Conservation (phyloP, 2,797 vertebrate genomes). For the Pseudocheirus occidentalis region DNA sequence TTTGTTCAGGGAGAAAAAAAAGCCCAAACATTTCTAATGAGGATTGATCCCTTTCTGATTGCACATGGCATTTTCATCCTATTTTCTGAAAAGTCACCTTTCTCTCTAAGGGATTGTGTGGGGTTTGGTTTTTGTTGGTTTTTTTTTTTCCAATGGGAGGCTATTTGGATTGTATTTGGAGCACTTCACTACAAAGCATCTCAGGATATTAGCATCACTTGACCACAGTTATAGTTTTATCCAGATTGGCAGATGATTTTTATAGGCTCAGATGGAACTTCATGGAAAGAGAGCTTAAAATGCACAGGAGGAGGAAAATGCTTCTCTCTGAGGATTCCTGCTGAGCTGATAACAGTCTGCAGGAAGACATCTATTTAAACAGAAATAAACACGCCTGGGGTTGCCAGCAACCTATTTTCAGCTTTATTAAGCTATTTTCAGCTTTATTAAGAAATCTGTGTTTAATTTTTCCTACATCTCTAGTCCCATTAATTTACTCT, state of each 20-base stretch:
- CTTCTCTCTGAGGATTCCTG: constrained; percentile 71
- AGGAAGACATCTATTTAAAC: constrained; percentile 82
- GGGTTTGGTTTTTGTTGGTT: no score
- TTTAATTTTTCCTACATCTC: constrained; percentile 80
- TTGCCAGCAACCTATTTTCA: constrained; percentile 78
- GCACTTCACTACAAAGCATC: constrained; percentile 34
- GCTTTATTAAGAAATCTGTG: constrained; percentile 82
- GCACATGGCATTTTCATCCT: background rate
- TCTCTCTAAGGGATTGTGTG: constrained; percentile 13
- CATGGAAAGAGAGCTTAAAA: constrained; percentile 73
- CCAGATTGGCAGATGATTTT: constrained; percentile 75
- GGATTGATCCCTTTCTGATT: constrained; percentile 38
- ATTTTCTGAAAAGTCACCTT: background rate
- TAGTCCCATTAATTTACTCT: constrained; percentile 75
- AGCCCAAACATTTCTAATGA: constrained; percentile 25
- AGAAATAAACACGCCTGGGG: constrained; percentile 80
- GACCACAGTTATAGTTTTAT: constrained; percentile 65
- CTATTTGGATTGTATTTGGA: constrained; percentile 64
- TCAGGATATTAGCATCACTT: constrained; percentile 62
- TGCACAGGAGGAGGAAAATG: constrained; percentile 74
- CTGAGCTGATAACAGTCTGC: constrained; percentile 80
- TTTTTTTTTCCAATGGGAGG: constrained; percentile 17
- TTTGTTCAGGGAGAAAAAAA: constrained; percentile 34
- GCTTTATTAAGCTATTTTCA: constrained; percentile 83
- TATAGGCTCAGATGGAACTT: constrained; percentile 72